Base-by-base conservation (phyloP, 2,797 vertebrate genomes). In the Rhinatrema bivittatum region DNA sequence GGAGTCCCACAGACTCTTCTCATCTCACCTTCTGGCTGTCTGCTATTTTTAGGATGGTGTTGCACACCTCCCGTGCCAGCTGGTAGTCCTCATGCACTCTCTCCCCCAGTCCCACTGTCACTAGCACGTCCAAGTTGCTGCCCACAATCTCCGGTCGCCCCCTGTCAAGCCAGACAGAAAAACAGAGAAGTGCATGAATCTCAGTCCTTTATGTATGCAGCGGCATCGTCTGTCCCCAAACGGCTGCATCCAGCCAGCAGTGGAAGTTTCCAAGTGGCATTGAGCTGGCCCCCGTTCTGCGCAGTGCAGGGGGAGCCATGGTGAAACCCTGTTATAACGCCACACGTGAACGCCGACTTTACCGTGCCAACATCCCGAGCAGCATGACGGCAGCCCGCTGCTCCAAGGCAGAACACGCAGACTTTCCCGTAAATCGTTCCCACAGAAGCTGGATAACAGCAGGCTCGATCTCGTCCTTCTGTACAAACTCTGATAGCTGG, bases 331-430 rank as follows among this genome's bases (percentile, higher is more conserved):
- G n/a, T n/a, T n/a, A n/a, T n/a, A n/a, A n/a, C n/a, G n/a, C n/a
- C n/a, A n/a, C n/a, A n/a, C n/a, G n/a, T n/a, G n/a, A n/a, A n/a
- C n/a, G n/a, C n/a, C n/a, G n/a, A n/a, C n/a, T 82, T 79, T 31
- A 98, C 96, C 86, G 76, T 63, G 94, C 84, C 56, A 94, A 89
- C 92, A 98, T 94, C 19, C 94, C 93, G 42, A 98, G 75, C 53
- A 99, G 76, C 33, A 93, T 75, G 34, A 97, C 77, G 0, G 92
- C 89, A 18, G 88, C 89, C n/a, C 85, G 75, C 15, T 79, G 82
- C 34, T 91, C 74, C 3, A 91, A 43, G 2, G 42, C 18, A 0
- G 87, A 83, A 5, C 85, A 86, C 13, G 81, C 81, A 6, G 65
- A 77, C 70, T 94, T 97, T 22, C 86, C 83, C 0, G 89, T 88